phyloP scores from a whole-genome alignment of 2,113 vertebrate species.

The Passerina amoena region DNA sequence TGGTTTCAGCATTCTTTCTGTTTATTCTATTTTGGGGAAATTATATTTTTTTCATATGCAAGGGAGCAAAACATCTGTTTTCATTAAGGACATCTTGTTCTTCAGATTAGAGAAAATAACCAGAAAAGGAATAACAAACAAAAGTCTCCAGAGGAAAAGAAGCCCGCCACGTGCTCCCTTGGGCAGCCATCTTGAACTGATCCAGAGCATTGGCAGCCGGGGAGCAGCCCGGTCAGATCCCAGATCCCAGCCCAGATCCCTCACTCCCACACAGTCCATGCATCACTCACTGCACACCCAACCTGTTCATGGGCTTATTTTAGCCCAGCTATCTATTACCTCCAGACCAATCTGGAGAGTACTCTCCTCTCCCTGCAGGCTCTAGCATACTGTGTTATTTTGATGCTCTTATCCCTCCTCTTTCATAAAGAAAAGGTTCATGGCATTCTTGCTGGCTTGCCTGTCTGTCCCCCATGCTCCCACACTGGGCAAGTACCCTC shows the following conservation, averaged over 20 bases:
- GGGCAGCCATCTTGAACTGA: constrained; percentile 12
- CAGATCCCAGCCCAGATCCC: rapidly evolving
- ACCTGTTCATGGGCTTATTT: background rate
- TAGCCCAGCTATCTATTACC: background rate
- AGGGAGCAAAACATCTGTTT: constrained; percentile 61
- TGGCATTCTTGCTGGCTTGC: background rate
- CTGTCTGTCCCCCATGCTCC: background rate
- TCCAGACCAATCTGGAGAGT: background rate
- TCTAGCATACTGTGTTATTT: background rate
- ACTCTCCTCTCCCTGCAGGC: background rate
- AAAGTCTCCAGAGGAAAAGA: constrained; percentile 13
- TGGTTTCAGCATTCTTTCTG: background rate
- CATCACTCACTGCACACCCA: background rate
- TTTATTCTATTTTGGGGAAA: constrained; percentile 13
- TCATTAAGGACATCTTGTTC: constrained; percentile 59
- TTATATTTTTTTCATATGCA: background rate
- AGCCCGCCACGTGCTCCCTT: background rate
- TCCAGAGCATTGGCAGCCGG: background rate
- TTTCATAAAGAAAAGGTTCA: background rate
- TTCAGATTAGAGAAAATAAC: constrained; percentile 53
- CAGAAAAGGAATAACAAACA: constrained; percentile 51
- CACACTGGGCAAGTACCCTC: background rate
- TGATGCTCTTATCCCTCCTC: background rate
- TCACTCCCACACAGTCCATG: rapidly evolving
- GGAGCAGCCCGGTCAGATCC: background rate